Evolutionary conservation across 2,888 invertebrate genomes (phyloP), one percentile per base, ranked within the genome.

Genomic region (Xylocampa areola): DNA sequence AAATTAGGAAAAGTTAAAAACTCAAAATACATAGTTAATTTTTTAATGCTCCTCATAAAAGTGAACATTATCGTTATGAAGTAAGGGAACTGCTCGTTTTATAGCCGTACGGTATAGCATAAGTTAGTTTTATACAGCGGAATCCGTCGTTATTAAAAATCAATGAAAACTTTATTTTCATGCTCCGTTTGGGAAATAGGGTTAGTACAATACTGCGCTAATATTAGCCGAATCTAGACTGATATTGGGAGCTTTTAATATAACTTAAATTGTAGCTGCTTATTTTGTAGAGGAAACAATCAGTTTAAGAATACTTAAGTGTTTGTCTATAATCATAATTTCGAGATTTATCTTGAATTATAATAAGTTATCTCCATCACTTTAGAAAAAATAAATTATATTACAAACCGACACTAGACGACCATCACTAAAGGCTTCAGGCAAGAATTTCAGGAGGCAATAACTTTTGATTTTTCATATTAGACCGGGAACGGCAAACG

Each of bases 381-480:
- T n/a, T n/a, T n/a, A n/a, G n/a, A n/a, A n/a, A 11, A 21, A 37
- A 11, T 2, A 16, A 27, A 16, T 16, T n/a, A 1, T 2, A 8
- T 14, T 4, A 16, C 14, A 25, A 14, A 27, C 5, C 13, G 2
- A 17, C 29, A 33, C 33, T 10, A 39, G 21, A 30, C 59, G 59
- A 50, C 51, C 35, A 35, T 60, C 49, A 36, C 47, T 51, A 75
- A 57, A 62, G 64, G 62, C 61, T 66, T 72, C 71, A n/a, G n/a
- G n/a, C n/a, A n/a, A n/a, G n/a, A n/a, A 73, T 76, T 69, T 63
- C 47, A 27, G 16, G 59, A 59, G 73, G 73, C 78, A 74, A 80
- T 82, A 82, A 78, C 75, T 79, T 69, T 66, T 74, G 82, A 83
- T 84, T 85, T 83, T 81, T 84, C 78, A 83, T 81, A 84, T 84